phyloP scores from a whole-genome alignment of 2,888 invertebrate species.

The Andrena marginata region DNA sequence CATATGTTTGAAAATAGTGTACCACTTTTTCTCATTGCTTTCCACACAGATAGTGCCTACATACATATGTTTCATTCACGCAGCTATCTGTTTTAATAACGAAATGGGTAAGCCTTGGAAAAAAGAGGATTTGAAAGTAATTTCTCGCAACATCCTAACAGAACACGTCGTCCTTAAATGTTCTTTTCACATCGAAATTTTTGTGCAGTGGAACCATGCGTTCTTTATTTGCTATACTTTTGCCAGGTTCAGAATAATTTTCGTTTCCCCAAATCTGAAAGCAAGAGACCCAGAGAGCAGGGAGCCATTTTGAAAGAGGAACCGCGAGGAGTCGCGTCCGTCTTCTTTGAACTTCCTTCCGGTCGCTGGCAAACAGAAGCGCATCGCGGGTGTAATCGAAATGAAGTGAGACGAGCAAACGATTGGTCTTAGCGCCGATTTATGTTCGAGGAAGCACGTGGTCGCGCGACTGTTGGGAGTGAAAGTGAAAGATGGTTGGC shows the following conservation, averaged over 20 bases:
- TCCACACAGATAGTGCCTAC: not conserved
- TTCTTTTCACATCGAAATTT: no score
- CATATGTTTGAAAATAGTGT: not conserved
- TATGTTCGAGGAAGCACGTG: constrained; percentile 68
- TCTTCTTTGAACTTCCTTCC: not conserved
- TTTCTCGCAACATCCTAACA: no score
- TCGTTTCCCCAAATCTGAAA: not conserved
- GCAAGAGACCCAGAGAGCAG: not conserved
- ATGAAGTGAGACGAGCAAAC: not conserved
- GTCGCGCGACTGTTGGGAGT: constrained; percentile 61
- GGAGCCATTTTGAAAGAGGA: not conserved
- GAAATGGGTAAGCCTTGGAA: no score
- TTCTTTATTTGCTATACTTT: no score
- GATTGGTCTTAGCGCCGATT: constrained; percentile 28
- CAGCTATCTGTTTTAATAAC: no score
- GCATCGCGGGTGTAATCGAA: not conserved
- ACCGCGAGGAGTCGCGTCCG: not conserved
- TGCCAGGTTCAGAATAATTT: not conserved
- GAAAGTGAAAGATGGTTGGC: constrained; percentile 74
- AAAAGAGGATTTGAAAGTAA: no score
- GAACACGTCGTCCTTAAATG: no score
- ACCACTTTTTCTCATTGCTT: not conserved
- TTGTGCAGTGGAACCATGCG: no score
- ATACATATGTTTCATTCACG: no score
- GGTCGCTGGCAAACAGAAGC: not conserved